Evolutionary conservation across 2,113 vertebrate genomes (phyloP).

Genomic region (Coracopsis vasa): DNA sequence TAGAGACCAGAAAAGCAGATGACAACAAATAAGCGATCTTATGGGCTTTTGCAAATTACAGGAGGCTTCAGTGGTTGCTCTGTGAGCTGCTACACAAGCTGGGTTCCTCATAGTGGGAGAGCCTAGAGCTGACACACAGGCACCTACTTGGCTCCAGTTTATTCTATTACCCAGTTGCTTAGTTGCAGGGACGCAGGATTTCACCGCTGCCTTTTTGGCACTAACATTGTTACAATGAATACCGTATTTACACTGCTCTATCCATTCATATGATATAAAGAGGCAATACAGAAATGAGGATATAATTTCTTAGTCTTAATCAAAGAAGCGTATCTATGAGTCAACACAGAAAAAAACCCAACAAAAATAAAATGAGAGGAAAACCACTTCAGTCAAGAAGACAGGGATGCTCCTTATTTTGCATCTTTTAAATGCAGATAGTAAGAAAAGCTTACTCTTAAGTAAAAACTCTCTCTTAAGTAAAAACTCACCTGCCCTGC

Average conservation of each 20-base stretch:
- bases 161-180: neutral
- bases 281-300: neutral
- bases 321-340: neutral
- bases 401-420: neutral
- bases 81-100: neutral
- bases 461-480: slow-evolving; percentile 65
- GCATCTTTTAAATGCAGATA: neutral
- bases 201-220: neutral
- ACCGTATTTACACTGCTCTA: neutral
- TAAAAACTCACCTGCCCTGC: slow-evolving; percentile 88
- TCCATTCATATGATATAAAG: neutral
- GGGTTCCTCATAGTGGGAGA: neutral
- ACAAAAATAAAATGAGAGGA: neutral
- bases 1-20: neutral
- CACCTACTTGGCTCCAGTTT: neutral
- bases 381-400: neutral
- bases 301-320: neutral
- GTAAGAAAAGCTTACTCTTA: neutral
- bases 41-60: neutral
- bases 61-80: neutral
- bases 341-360: neutral
- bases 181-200: neutral
- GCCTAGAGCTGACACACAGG: neutral
- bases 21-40: neutral
- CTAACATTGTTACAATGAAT: neutral